Conservation (phyloP, 2,113 vertebrate genomes). For the Hippotragus niger region DNA sequence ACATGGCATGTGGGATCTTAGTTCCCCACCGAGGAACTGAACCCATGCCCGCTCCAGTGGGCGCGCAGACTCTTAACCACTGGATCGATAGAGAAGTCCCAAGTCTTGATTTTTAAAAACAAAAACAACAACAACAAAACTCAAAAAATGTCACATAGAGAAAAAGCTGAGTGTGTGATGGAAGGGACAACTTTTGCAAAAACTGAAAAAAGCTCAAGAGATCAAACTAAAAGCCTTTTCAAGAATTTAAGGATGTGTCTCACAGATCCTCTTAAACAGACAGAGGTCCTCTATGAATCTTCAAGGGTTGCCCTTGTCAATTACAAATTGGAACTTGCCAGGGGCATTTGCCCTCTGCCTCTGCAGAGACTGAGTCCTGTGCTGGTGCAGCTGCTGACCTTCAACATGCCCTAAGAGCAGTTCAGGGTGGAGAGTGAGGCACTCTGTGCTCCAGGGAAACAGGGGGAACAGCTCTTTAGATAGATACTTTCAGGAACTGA, state of each 20-base stretch:
- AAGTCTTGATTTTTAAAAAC: not conserved
- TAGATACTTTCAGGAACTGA: not conserved
- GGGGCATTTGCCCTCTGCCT: not conserved
- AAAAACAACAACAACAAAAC: not conserved
- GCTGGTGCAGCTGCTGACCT: not conserved
- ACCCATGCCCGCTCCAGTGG: fast-evolving
- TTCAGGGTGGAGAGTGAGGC: not conserved
- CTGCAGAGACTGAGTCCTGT: not conserved
- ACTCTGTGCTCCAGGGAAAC: not conserved
- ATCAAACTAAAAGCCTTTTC: not conserved
- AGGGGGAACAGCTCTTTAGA: not conserved
- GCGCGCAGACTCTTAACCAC: not conserved
- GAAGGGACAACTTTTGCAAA: not conserved
- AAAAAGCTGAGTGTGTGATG: not conserved
- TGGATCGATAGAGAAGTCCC: not conserved
- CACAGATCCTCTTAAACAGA: not conserved
- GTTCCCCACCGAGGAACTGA: not conserved
- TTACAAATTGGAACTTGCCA: not conserved
- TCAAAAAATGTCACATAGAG: not conserved
- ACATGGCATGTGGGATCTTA: not conserved
- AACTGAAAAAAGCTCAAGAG: not conserved
- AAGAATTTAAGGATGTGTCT: not conserved
- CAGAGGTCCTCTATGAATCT: not conserved
- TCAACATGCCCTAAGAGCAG: not conserved
- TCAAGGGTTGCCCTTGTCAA: not conserved